Evolutionary conservation across 2,888 invertebrate genomes (phyloP).

Genomic region (Phrixothrix hirtus): DNA sequence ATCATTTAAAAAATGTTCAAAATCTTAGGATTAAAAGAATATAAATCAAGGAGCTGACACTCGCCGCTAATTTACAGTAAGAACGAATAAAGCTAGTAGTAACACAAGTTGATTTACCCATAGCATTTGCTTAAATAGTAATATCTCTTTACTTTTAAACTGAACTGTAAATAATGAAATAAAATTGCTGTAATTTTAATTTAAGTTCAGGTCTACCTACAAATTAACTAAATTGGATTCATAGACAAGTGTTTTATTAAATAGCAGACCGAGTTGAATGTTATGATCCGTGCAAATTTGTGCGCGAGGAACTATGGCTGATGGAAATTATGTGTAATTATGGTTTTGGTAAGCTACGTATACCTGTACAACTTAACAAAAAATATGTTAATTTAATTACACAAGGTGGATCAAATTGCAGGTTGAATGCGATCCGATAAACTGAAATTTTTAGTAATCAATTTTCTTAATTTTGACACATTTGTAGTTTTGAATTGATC

Average conservation of each 20-base stretch:
- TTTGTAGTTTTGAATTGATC: conserved; percentile 34
- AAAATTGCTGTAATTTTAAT: conserved; percentile 28
- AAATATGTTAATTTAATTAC: conserved; percentile 34
- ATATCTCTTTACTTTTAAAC: conserved; percentile 23
- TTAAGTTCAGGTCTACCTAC: conserved; percentile 13
- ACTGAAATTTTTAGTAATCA: conserved; percentile 32
- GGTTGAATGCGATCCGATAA: conserved; percentile 26
- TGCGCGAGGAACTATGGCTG: conserved; percentile 25
- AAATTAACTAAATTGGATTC: conserved; percentile 29
- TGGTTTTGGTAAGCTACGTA: conserved; percentile 19
- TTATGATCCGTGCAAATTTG: conserved; percentile 32
- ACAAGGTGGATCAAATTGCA: conserved; percentile 31
- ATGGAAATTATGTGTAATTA: conserved; percentile 30
- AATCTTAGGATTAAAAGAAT: too few species aligned
- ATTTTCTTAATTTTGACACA: conserved; percentile 38
- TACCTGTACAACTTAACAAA: conserved; percentile 14
- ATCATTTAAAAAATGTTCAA: too few species aligned
- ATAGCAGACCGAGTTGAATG: conserved; percentile 19
- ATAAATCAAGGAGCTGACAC: too few species aligned
- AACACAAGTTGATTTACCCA: too few species aligned
- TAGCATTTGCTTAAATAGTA: conserved; percentile 16
- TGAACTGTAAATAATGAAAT: conserved; percentile 24
- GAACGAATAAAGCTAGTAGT: too few species aligned
- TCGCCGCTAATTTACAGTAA: too few species aligned
- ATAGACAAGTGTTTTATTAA: conserved; percentile 29